Evolutionary conservation across 2,113 vertebrate species (phyloP), one percentile per base, ranked within the genome.

Genomic region (Willisornis vidua): DNA sequence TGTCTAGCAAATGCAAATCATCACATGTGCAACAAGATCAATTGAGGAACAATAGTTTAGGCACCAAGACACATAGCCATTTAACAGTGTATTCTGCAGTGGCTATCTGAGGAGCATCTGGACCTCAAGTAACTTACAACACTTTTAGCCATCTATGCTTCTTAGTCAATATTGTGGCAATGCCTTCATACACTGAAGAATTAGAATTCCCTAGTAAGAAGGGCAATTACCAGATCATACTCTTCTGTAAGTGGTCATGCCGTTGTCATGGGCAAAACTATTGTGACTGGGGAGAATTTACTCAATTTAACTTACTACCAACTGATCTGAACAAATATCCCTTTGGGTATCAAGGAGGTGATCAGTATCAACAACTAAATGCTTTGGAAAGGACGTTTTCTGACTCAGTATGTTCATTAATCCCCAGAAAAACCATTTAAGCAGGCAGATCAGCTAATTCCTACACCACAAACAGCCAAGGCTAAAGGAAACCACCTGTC

Each of bases 221-320:
- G 19, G 18, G 10, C 25, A 83, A 48, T 52, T 45, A 35, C 10
- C 8, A 12, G 26, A 43, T 80, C 49, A 79, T 23, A 67, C 12
- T 12, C 16, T 84, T 48, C 7, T 68, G 3, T 76, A 72, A 71
- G 8, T 20, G 48, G 9, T 68, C 20, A 20, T 75, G 26, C 23
- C 51, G 5, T 57, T 68, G 28, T 54, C 65, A 62, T 3, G 31
- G 24, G 29, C 18, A 85, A 68, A 79, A 51, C 22, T 62, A 14
- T 33, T 18, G 54, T 0, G 0, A 19, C 18, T 46, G 8, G 9
- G 18, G 7, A 35, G 13, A 46, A n/a, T 90, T 81, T 59, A 66
- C 25, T 37, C 55, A 45, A 79, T 92, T 83, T 73, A 19, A 2
- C 14, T 76, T 88, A 26, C 3, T 76, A 52, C 12, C 9, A 49